Base-by-base conservation (phyloP, 2,113 vertebrate genomes). In the Eretmochelys imbricata region DNA sequence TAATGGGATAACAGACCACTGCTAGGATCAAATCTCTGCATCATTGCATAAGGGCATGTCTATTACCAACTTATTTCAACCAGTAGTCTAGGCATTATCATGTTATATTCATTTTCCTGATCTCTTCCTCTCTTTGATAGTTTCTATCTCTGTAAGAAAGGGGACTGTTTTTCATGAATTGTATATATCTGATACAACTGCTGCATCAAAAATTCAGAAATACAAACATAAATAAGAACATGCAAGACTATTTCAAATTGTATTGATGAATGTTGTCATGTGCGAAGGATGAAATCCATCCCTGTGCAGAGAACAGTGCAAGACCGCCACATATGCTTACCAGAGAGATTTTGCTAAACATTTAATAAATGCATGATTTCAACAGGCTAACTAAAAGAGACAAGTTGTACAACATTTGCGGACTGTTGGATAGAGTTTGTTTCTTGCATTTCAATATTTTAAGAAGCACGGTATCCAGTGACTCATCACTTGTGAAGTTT, bases 1-100 rank as follows among this genome's bases (percentile, higher is more conserved):
- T 91, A 91, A 91, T 48, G 54, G 91, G 92, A 96, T 96, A 97
- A 98, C 93, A 97, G 98, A 97, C 93, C 96, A 96, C 89, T 94
- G 72, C 92, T 95, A 90, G 95, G 62, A 75, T 91, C 82, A 69
- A 72, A 97, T 97, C 82, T 90, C 31, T 89, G 88, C 89, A 83
- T 91, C 88, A 1, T 85, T 89, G 91, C 95, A 54, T 84, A 92
- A 93, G 38, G 81, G 72, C 89, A 94, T 3, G 84, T 84, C 75
- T 84, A 2, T 62, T 54, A 31, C 62, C 82, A 91, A 0, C 65
- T 78, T 16, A 10, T 31, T 80, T 59, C 55, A 53, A 59, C 75
- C 19, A 42, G 2, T n/a, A 54, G 51, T 57, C 49, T 35, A 79
- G 84, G 46, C 42, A 29, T 11, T 10, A 65, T 89, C 62, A 75